Percentiles rank a stretch among this genome's conserved stretches.
Evolutionary conservation across 2,888 invertebrate genomes (phyloP).

Genomic region (Herminia tarsipennalis): DNA sequence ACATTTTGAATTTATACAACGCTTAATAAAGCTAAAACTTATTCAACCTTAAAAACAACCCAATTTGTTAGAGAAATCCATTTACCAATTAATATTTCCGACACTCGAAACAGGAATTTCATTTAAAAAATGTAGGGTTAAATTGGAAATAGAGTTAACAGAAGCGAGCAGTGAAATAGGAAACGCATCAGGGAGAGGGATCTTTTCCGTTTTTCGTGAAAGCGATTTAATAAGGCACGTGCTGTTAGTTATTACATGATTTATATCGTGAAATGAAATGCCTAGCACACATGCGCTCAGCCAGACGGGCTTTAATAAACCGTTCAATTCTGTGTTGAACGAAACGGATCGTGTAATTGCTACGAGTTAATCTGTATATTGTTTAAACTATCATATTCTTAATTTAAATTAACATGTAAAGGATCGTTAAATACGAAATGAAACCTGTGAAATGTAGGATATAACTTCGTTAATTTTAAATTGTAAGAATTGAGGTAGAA

Average conservation of each 20-base stretch:
- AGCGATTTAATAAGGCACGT: slow-evolving; percentile 68
- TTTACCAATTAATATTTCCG: slow-evolving; percentile 14
- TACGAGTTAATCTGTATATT: slow-evolving; percentile 45
- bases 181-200: slow-evolving; percentile 43
- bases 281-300: slow-evolving; percentile 56
- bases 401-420: slow-evolving; percentile 31
- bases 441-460: too few species aligned
- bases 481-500: too few species aligned
- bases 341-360: slow-evolving; percentile 50
- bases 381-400: slow-evolving; percentile 31
- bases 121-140: slow-evolving; percentile 34
- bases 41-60: slow-evolving; percentile 6
- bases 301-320: slow-evolving; percentile 64
- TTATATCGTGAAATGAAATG: slow-evolving; percentile 66
- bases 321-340: slow-evolving; percentile 53
- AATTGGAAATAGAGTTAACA: slow-evolving; percentile 36
- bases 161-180: slow-evolving; percentile 32
- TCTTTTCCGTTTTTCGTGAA: slow-evolving; percentile 49
- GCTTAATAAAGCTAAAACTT: slow-evolving; percentile 1
- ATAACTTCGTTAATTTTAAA: too few species aligned
- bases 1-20: slow-evolving; percentile 5
- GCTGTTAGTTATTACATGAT: slow-evolving; percentile 64
- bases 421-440: slow-evolving; percentile 32
- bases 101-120: slow-evolving; percentile 21
- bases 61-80: slow-evolving; percentile 8